A percentile compares a stretch with the other conserved stretches of the same genome.
Evolutionary conservation across 2,113 vertebrate species (phyloP).

Genomic region (Willisornis vidua): DNA sequence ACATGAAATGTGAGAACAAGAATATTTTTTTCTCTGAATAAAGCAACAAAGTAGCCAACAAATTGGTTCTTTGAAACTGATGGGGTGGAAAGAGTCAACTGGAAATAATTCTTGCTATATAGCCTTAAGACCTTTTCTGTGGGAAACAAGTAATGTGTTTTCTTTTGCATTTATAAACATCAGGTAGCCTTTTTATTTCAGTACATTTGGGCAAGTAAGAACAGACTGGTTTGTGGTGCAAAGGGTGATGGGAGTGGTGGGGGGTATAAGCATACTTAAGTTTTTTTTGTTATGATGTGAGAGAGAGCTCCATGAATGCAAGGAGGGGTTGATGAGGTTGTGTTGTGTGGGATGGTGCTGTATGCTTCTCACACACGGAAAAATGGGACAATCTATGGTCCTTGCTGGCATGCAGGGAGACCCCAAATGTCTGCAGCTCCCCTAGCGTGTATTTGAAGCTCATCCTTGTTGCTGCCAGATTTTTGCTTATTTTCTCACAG

Average conservation of each 20-base stretch:
- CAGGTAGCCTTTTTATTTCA: background rate
- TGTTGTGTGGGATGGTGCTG: background rate
- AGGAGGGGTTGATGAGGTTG: background rate
- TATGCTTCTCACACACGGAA: background rate
- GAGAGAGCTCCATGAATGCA: background rate
- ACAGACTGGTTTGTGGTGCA: background rate
- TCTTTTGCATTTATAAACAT: background rate
- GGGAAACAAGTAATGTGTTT: background rate
- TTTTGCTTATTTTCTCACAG: background rate
- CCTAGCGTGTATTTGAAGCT: background rate
- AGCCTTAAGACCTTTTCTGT: slow-evolving; percentile 25
- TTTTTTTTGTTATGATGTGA: background rate
- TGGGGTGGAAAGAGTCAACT: slow-evolving; percentile 1
- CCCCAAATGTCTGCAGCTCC: background rate
- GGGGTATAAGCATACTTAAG: fast-evolving
- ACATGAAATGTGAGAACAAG: background rate
- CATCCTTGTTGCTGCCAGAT: background rate
- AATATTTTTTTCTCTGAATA: background rate
- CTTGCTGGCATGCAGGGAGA: background rate
- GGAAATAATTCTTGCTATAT: slow-evolving; percentile 15
- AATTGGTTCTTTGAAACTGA: slow-evolving; percentile 28
- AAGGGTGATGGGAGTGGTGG: background rate
- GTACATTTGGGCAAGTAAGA: background rate
- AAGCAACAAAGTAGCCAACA: background rate
- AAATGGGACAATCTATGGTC: fast-evolving